These are phyloP conservation scores for Remorina albescens DNA, from an alignment of 2,797 vertebrate species.

Conservation along the genomic window DNA sequence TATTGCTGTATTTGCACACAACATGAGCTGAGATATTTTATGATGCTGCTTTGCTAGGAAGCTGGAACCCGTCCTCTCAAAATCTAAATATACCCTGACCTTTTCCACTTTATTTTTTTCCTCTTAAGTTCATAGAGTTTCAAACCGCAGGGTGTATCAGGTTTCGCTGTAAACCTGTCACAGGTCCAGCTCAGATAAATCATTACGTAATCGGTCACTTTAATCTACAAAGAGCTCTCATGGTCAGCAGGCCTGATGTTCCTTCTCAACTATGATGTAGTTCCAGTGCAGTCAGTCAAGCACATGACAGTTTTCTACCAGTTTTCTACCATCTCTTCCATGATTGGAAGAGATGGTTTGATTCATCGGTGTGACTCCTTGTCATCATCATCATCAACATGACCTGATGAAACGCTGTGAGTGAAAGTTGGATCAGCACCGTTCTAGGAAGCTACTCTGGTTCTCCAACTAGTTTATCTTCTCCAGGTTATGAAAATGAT, in stretches of 20 bases:
- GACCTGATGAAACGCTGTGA: constrained; percentile 53
- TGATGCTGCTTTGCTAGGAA: constrained; percentile 34
- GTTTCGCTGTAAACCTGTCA: constrained; percentile 55
- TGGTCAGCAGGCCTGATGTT: constrained; percentile 38
- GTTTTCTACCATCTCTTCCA: no score
- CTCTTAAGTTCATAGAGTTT: constrained; percentile 60
- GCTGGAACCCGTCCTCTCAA: constrained; percentile 25
- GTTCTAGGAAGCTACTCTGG: constrained; percentile 41
- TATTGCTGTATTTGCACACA: constrained; percentile 14
- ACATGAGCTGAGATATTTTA: constrained; percentile 24
- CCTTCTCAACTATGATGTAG: constrained; percentile 29
- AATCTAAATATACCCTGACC: constrained; percentile 77
- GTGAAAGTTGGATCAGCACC: constrained; percentile 32
- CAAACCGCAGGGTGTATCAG: constrained; percentile 58
- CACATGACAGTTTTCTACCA: constrained; percentile 42
- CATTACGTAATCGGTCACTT: constrained; percentile 58
- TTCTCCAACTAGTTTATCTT: constrained; percentile 22
- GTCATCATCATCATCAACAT: constrained; percentile 49
- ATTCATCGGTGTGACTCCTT: constrained; percentile 56
- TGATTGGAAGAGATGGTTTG: constrained; percentile 44
- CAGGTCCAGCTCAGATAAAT: constrained; percentile 59
- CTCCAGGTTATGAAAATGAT: constrained; percentile 10
- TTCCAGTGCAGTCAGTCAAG: constrained; percentile 53
- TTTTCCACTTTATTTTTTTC: constrained; percentile 51
- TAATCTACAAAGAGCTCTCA: constrained; percentile 51